Percentiles rank a stretch among this genome's conserved stretches.
phyloP scores from a whole-genome alignment of 1,140 invertebrate species.

The Heliconius eleuchia region DNA sequence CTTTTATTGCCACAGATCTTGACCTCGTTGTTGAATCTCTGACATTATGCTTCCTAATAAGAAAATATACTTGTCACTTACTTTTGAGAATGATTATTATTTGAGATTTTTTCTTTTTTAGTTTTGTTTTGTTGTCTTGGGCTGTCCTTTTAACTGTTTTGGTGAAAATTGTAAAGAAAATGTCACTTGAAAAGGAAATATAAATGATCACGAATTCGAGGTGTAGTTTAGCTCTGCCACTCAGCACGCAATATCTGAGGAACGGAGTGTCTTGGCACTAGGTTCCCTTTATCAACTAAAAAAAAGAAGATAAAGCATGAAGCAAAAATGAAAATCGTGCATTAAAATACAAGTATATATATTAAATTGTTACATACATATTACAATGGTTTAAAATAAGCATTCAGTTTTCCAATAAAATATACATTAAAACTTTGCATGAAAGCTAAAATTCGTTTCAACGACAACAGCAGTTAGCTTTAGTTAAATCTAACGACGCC shows the following conservation, averaged over 20 bases:
- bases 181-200: neutral
- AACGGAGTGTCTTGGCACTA: too few relatives aligned
- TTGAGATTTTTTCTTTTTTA: neutral
- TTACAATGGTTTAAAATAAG: neutral
- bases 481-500: slow-evolving; percentile 11
- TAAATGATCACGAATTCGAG: too few relatives aligned
- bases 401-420: neutral
- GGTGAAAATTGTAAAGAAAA: neutral
- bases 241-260: too few relatives aligned
- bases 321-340: neutral
- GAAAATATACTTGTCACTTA: slow-evolving; percentile 7
- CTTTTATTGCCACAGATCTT: slow-evolving; percentile 11
- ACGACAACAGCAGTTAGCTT: slow-evolving; percentile 7
- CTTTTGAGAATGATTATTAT: neutral
- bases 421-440: slow-evolving; percentile 8
- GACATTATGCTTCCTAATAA: slow-evolving; percentile 11
- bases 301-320: too few relatives aligned
- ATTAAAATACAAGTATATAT: neutral
- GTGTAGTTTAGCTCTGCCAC: too few relatives aligned
- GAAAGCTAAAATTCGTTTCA: neutral
- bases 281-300: too few relatives aligned
- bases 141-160: neutral
- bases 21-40: slow-evolving; percentile 1
- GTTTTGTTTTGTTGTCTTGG: neutral
- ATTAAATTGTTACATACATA: neutral